phyloP scores from a whole-genome alignment of 2,113 vertebrate species.

The Machaerirhynchus nigripectus region DNA sequence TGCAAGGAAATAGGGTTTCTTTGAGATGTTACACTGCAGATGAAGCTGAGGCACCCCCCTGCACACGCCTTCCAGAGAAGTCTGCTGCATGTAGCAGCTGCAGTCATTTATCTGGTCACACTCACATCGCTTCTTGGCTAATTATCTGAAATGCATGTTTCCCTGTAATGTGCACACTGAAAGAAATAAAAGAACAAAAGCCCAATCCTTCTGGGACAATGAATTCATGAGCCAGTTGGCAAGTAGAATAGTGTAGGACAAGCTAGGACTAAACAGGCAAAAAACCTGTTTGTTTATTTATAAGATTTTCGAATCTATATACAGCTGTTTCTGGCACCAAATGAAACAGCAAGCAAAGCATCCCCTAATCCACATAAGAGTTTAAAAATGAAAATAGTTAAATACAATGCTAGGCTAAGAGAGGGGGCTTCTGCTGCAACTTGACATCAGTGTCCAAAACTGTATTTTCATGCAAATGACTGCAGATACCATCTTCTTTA shows the following conservation, averaged over 20 bases:
- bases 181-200: neutral
- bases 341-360: neutral
- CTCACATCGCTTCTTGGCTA: neutral
- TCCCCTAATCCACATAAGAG: neutral
- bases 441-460: neutral
- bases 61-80: neutral
- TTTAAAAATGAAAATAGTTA: neutral
- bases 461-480: neutral
- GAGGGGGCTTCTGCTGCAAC: neutral
- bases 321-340: neutral
- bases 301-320: neutral
- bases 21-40: neutral
- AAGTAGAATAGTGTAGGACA: neutral
- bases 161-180: neutral
- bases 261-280: neutral
- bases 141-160: neutral
- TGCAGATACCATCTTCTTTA: neutral
- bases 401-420: neutral
- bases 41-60: neutral
- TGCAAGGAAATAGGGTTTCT: neutral
- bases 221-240: neutral
- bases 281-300: neutral
- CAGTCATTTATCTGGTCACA: neutral
- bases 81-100: neutral
- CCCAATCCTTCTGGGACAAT: neutral